phyloP scores from a whole-genome alignment of 2,888 invertebrate species.

The Microplitis manilae region DNA sequence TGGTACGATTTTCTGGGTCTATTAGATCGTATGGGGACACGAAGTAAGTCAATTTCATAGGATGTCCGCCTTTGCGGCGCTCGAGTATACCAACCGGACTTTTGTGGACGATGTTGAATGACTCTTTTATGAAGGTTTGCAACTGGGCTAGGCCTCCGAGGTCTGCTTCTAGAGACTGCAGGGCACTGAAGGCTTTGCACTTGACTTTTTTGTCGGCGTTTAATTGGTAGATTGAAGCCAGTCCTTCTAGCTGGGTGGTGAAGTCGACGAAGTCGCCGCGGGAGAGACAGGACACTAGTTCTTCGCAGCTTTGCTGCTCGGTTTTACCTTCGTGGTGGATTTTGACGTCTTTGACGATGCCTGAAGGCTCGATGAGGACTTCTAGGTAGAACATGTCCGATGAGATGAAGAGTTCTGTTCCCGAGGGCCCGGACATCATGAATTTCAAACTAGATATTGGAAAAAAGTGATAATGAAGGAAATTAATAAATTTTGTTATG shows the following conservation, averaged over 20 bases:
- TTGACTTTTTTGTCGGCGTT: constrained; percentile 96
- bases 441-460: constrained; percentile 81
- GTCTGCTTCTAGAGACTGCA: constrained; percentile 93
- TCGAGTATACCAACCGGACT: constrained; percentile 82
- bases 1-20: constrained; percentile 81
- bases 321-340: constrained; percentile 92
- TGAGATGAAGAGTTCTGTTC: constrained; percentile 89
- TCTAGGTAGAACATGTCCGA: constrained; percentile 98
- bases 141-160: constrained; percentile 85
- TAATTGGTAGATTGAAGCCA: constrained; percentile 92
- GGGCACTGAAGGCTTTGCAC: constrained; percentile 92
- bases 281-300: constrained; percentile 87
- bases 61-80: constrained; percentile 77
- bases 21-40: constrained; percentile 93
- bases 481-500: too few relatives aligned
- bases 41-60: constrained; percentile 95
- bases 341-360: constrained; percentile 90
- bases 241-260: constrained; percentile 91
- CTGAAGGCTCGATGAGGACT: constrained; percentile 87
- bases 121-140: constrained; percentile 82
- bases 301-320: constrained; percentile 86
- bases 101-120: constrained; percentile 85
- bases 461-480: constrained; percentile 19
- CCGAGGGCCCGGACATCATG: constrained; percentile 87
- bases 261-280: constrained; percentile 93